Evolutionary conservation across 2,113 vertebrate genomes (phyloP), one percentile per base, ranked within the genome.

Genomic region (Vidua chalybeata): DNA sequence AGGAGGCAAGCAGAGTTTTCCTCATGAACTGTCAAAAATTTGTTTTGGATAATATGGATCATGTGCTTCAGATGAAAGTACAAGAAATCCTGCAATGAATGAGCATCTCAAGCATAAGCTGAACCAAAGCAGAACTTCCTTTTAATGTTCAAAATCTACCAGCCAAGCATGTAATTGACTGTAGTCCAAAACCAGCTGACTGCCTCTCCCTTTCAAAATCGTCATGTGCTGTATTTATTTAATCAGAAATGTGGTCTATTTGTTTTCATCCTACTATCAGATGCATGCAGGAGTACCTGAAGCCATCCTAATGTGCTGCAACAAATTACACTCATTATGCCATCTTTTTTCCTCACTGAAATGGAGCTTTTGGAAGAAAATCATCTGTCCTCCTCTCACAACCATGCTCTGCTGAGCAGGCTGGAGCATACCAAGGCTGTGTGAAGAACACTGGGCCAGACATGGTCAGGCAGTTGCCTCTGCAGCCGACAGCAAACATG

Each of bases 51-150:
- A 54, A 88, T 61, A 88, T 6, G 39, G 56, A 81, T 90, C 39
- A 91, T 27, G 39, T 27, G 27, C n/a, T 92, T 94, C 61, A 63
- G 51, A 84, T 21, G 64, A 96, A 88, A 89, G 55, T 74, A 88
- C 55, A 93, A 67, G 87, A 84, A 90, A 96, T 77, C 72, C 55
- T 88, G 39, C 51, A 79, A 66, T 22, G 46, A 94, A 84, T 31
- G 81, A 91, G 35, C 49, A 90, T 67, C 39, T 90, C 61, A 71
- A 84, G 72, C 43, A 80, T 27, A 74, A 95, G 18, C 31, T 80
- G 75, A 96, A 88, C 16, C 15, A 79, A 93, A 91, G 68, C 43
- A 90, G 71, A 96, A 73, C n/a, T 88, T 88, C 72, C 43, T 92
- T 83, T 74, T 48, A 77, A 93, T 10, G 6, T 82, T 54, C 72